phyloP scores from a whole-genome alignment of 2,888 invertebrate species.

The Adela reaumurella region DNA sequence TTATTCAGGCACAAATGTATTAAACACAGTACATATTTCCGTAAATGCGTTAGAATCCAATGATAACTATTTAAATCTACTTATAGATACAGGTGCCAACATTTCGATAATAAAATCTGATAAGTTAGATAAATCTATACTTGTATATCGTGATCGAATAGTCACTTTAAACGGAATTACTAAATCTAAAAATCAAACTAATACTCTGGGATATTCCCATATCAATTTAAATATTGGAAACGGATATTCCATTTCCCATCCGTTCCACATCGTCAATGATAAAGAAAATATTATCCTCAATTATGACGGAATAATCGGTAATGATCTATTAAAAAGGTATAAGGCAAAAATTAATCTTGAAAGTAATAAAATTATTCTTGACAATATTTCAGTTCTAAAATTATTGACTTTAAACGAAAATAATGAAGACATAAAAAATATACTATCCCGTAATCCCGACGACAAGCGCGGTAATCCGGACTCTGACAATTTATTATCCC shows the following conservation, averaged over 20 bases:
- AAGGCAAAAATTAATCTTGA: not conserved
- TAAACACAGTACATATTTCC: not conserved
- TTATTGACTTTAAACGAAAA: not conserved
- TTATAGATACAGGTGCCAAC: not conserved
- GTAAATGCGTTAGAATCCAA: not conserved
- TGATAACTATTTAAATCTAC: not conserved
- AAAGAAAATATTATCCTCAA: not conserved
- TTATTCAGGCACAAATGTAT: not conserved
- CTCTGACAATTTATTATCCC: not conserved
- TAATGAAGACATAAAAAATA: not conserved
- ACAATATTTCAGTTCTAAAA: not conserved
- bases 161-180: not conserved
- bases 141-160: not conserved
- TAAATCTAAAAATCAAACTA: not conserved
- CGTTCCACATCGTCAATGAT: not conserved
- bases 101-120: not conserved
- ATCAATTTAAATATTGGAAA: not conserved
- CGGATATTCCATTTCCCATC: not conserved
- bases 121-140: not conserved
- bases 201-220: not conserved
- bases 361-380: not conserved
- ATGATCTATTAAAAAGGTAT: not conserved
- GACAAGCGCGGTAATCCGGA: not conserved
- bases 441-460: not conserved
- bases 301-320: constrained; percentile 1